Conservation (phyloP, 2,113 vertebrate genomes). For the Poecile atricapillus region DNA sequence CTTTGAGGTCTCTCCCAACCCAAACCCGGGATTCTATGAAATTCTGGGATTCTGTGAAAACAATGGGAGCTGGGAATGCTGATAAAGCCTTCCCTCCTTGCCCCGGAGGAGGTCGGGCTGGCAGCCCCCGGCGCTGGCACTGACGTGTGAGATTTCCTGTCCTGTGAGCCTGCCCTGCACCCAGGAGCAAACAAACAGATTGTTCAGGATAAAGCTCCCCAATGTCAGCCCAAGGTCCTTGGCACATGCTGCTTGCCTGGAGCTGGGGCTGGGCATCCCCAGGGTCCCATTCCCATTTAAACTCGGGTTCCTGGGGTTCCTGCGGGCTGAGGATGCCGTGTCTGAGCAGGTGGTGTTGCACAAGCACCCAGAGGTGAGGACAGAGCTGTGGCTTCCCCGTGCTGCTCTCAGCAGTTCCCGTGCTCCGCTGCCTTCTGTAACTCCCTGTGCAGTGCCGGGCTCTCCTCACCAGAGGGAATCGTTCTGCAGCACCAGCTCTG, state of each 20-base stretch:
- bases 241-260: rapidly evolving
- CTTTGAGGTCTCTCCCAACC: not conserved
- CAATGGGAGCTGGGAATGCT: rapidly evolving
- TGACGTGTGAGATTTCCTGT: rapidly evolving
- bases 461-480: not conserved
- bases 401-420: rapidly evolving
- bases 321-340: rapidly evolving
- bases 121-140: not conserved
- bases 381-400: not conserved
- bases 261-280: rapidly evolving
- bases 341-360: not conserved
- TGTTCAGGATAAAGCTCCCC: not conserved
- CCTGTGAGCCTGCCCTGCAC: not conserved
- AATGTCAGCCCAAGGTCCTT: constrained; percentile 32
- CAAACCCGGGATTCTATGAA: not conserved
- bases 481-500: not conserved
- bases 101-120: not conserved
- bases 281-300: too few relatives aligned
- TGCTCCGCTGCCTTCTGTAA: rapidly evolving
- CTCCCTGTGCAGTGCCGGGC: not conserved
- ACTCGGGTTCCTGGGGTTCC: rapidly evolving
- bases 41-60: not conserved
- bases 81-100: not conserved
- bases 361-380: not conserved
- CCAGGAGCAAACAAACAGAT: not conserved